phyloP scores from a whole-genome alignment of 2,888 invertebrate species.

The Metellina segmentata region DNA sequence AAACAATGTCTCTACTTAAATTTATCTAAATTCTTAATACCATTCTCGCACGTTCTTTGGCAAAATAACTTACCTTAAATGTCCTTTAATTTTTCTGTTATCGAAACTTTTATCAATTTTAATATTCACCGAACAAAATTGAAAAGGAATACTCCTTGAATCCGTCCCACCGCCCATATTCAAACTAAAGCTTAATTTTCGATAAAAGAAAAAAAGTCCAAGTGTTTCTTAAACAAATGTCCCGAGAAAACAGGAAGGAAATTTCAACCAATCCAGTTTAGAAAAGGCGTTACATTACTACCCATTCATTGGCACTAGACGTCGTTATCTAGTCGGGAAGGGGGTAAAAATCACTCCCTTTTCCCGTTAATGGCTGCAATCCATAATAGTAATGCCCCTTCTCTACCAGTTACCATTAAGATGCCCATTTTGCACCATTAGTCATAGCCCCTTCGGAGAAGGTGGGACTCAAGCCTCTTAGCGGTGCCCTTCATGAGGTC shows the following conservation, averaged over 20 bases:
- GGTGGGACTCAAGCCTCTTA: background rate
- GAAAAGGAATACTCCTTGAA: background rate
- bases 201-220: background rate
- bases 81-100: no score
- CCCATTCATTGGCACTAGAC: conserved; percentile 20
- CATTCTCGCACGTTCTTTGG: no score
- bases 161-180: background rate
- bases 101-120: no score
- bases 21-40: no score
- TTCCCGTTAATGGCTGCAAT: conserved; percentile 39
- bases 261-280: background rate
- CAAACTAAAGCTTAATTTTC: background rate
- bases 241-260: background rate
- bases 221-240: background rate
- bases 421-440: conserved; percentile 9
- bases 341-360: conserved; percentile 44
- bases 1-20: no score
- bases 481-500: background rate
- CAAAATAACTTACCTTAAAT: no score
- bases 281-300: conserved; percentile 19
- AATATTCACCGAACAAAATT: no score
- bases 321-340: conserved; percentile 6
- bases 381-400: conserved; percentile 41
- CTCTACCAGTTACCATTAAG: conserved; percentile 22
- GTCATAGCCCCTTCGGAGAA: background rate